A percentile compares a stretch with the other conserved stretches of the same genome.
Conservation (phyloP, 2,113 vertebrate genomes). For the Chitala chitala region DNA sequence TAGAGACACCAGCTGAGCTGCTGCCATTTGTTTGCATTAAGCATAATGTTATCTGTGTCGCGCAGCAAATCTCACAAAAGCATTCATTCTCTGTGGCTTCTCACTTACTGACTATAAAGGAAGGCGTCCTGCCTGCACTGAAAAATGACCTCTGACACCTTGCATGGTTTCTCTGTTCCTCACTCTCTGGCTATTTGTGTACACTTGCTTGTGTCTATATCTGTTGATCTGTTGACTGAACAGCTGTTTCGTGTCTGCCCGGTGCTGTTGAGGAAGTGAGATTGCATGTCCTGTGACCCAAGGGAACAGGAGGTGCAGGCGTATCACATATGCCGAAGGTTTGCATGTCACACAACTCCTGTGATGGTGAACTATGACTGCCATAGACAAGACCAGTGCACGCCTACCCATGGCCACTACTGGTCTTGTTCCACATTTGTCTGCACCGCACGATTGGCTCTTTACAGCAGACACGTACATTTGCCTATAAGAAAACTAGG, state of each 20-base stretch:
- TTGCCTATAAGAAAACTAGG: constrained; percentile 11
- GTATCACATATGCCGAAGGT: background rate
- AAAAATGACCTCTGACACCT: background rate
- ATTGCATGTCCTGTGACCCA: background rate
- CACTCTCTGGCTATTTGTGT: background rate
- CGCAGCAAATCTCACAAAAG: no score
- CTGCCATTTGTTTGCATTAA: background rate
- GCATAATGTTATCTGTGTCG: background rate
- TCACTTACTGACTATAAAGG: no score
- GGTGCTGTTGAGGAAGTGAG: constrained; percentile 10
- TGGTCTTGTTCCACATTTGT: background rate
- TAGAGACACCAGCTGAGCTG: background rate
- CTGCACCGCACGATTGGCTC: background rate
- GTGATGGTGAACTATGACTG: background rate
- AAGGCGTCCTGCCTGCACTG: no score
- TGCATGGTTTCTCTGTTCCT: background rate
- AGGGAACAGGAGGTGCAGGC: background rate
- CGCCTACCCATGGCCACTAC: no score
- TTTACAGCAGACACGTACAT: background rate
- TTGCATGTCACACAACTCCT: background rate
- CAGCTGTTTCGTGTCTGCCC: background rate
- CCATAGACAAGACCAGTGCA: no score
- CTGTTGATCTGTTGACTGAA: background rate
- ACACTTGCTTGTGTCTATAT: background rate
- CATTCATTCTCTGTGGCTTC: no score